A percentile compares a stretch with the other conserved stretches of the same genome.
Conservation (phyloP, 2,113 vertebrate species). For the Formicarius rufipectus region DNA sequence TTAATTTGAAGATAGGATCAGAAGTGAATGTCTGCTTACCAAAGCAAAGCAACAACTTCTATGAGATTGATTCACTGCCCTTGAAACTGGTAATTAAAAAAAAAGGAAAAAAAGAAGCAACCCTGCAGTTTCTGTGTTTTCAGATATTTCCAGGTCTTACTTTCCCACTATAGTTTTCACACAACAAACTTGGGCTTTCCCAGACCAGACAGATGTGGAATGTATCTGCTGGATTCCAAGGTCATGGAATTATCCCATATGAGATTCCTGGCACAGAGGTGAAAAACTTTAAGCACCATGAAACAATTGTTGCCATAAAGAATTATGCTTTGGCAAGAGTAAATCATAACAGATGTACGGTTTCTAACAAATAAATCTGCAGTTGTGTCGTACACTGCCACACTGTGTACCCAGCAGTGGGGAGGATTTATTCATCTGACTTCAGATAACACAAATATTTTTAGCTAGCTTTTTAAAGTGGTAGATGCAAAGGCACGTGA, state of each 20-base stretch:
- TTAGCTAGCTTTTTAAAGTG: constrained; percentile 48
- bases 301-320: constrained; percentile 69
- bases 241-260: constrained; percentile 80
- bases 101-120: background rate
- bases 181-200: constrained; percentile 77
- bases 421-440: constrained; percentile 35
- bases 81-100: background rate
- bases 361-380: constrained; percentile 62
- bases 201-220: constrained; percentile 86
- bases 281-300: constrained; percentile 68
- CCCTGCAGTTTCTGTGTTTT: constrained; percentile 8
- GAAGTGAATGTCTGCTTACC: background rate
- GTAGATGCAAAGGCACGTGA: constrained; percentile 1
- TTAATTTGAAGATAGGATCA: constrained; percentile 27
- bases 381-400: constrained; percentile 30
- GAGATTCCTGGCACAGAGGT: constrained; percentile 73
- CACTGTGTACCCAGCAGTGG: background rate
- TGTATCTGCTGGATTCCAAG: constrained; percentile 81
- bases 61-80: constrained; percentile 23
- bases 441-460: constrained; percentile 58
- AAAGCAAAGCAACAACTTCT: background rate
- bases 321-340: constrained; percentile 69
- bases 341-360: constrained; percentile 64
- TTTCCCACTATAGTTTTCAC: constrained; percentile 68
- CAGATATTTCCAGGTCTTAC: constrained; percentile 62